phyloP scores from a whole-genome alignment of 2,888 invertebrate genomes.

The Zygaena filipendulae region DNA sequence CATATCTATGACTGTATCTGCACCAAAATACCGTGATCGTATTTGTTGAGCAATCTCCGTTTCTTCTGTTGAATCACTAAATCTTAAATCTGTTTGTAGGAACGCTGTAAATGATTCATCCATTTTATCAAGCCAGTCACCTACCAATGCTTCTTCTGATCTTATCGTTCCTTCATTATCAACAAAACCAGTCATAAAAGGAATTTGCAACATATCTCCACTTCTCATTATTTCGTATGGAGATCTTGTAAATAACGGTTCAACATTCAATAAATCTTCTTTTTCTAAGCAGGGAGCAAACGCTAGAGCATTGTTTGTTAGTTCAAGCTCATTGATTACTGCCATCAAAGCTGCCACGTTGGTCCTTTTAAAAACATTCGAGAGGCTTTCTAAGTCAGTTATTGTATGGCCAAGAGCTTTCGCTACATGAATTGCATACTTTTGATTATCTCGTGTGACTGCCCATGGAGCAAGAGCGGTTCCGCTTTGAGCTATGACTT shows the following conservation, averaged over 20 bases:
- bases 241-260: constrained; percentile 36
- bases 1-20: constrained; percentile 22
- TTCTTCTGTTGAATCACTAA: constrained; percentile 27
- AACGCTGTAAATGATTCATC: constrained; percentile 36
- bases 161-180: constrained; percentile 52
- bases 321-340: constrained; percentile 42
- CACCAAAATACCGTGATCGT: constrained; percentile 33
- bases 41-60: constrained; percentile 25
- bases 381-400: constrained; percentile 29
- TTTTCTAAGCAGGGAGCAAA: constrained; percentile 55
- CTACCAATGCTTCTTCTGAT: constrained; percentile 30
- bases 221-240: constrained; percentile 32
- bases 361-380: constrained; percentile 34
- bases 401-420: constrained; percentile 43
- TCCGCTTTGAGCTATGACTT: constrained; percentile 50
- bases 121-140: constrained; percentile 44
- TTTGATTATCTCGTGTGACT: constrained; percentile 43
- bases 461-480: constrained; percentile 56
- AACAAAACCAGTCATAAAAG: constrained; percentile 46
- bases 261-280: constrained; percentile 22
- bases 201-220: constrained; percentile 35
- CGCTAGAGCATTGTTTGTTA: constrained; percentile 45
- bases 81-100: constrained; percentile 41
- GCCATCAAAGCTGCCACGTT: constrained; percentile 43
- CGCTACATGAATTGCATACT: constrained; percentile 40